Evolutionary conservation across 1,140 invertebrate species (phyloP).

Genomic region (Heliconius melpomene): DNA sequence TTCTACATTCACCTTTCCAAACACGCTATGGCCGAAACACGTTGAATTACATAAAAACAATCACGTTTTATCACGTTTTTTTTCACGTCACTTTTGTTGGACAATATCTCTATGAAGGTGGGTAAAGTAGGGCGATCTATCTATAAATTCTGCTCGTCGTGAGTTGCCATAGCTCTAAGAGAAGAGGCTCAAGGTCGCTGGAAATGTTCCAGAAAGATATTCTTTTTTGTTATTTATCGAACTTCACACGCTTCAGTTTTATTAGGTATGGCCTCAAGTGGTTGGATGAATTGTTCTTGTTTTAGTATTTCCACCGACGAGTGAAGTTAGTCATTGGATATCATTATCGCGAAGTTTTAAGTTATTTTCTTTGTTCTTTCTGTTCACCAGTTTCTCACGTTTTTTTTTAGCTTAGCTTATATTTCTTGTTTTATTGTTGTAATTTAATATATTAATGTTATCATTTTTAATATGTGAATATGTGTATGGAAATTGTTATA

Average conservation of each 20-base stretch:
- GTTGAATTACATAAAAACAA: conserved; percentile 32
- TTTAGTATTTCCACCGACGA: conserved; percentile 38
- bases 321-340: conserved; percentile 21
- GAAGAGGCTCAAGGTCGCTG: conserved; percentile 72
- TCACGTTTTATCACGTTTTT: neutral
- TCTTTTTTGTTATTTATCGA: conserved; percentile 41
- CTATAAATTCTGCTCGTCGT: conserved; percentile 62
- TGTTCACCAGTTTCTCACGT: conserved; percentile 16
- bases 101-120: conserved; percentile 39
- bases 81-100: conserved; percentile 36
- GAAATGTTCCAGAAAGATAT: conserved; percentile 65
- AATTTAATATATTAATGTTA: neutral
- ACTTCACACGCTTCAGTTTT: conserved; percentile 28
- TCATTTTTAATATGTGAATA: neutral
- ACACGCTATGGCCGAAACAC: conserved; percentile 24
- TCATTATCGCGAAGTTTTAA: conserved; percentile 11
- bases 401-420: neutral
- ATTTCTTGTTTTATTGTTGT: neutral
- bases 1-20: conserved; percentile 28
- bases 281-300: conserved; percentile 45
- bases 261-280: conserved; percentile 30
- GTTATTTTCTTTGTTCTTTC: conserved; percentile 27
- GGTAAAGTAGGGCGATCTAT: conserved; percentile 60
- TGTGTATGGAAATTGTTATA: neutral
- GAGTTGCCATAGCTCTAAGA: conserved; percentile 58